Evolutionary conservation across 1,140 invertebrate genomes (phyloP), one percentile per base, ranked within the genome.

Genomic region (Metaphire vulgaris): DNA sequence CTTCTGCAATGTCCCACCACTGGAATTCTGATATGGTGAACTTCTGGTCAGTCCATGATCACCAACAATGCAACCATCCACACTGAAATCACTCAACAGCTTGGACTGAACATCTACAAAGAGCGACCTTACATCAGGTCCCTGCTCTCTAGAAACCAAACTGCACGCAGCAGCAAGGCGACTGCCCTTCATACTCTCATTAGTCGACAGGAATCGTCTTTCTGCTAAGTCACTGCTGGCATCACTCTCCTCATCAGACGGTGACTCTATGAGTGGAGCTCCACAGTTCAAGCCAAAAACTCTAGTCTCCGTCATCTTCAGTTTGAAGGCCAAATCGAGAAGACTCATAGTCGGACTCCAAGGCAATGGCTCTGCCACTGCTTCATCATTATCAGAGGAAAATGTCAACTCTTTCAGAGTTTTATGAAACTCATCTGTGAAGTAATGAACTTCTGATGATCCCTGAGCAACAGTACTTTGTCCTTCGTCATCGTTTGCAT

Each of bases 291-390:
- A n/a, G 14, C 72, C 72, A 41, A 73, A 41, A 33, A 73, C 34
- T 33, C 72, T 33, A n/a, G 56, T 73, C 26, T 73, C 72, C 1
- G 72, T 34, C 30, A 41, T 32, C 41, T 73, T 73, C 29, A 73
- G 34, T 16, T 64, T 73, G 72, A 34, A 41, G 28, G 72, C 72
- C 33, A 73, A 73, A 26, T 73, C 72, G 32, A 64, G 34, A 12
- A 73, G 56, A 26, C 72, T 73, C 72, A 73, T 34, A 41, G 32
- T 34, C 2, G 72, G 72, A 31, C 33, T 41, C 41, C 34, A 34
- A 73, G 32, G 34, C 72, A 26, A 41, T 26, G 72, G 33, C 41
- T 56, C 41, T 6, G 21, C 21, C 21, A 56, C 41, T n/a, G n/a
- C n/a, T n/a, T n/a, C n/a, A n/a, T n/a, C n/a, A n/a, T n/a, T n/a